Conservation (phyloP, 1,140 invertebrate genomes). For the Linepithema humile region DNA sequence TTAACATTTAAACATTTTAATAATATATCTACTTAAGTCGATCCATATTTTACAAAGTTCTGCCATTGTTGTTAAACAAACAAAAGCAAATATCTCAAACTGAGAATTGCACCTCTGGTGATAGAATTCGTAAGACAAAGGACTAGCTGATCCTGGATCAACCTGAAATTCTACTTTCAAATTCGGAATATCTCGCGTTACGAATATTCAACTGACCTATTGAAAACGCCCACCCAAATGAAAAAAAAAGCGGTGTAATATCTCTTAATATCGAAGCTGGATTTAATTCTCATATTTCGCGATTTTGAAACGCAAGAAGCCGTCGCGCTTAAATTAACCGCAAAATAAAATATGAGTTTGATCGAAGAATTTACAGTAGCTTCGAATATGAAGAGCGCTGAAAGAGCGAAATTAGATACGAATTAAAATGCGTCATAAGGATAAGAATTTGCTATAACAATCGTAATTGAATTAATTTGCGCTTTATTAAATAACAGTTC, state of each 20-base stretch:
- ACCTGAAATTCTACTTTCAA: conserved; percentile 24
- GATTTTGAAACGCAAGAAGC: not conserved
- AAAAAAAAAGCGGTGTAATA: conserved; percentile 28
- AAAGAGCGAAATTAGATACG: not conserved
- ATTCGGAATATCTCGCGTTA: conserved; percentile 28
- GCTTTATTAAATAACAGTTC: not conserved
- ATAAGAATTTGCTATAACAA: not conserved
- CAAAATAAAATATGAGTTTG: conserved; percentile 11
- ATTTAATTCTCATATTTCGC: conserved; percentile 37
- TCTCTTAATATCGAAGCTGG: not conserved
- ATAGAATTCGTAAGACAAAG: conserved; percentile 48
- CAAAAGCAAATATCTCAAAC: not conserved
- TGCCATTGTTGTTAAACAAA: not conserved
- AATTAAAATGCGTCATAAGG: not conserved
- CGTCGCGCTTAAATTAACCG: conserved; percentile 16
- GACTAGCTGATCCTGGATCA: conserved; percentile 30
- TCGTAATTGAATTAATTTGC: not conserved
- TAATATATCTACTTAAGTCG: not conserved
- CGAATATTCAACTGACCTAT: not conserved
- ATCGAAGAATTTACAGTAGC: conserved; percentile 18
- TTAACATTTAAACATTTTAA: not conserved
- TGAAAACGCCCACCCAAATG: not conserved
- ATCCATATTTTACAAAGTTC: not conserved
- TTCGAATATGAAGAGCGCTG: conserved; percentile 25
- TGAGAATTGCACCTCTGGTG: conserved; percentile 2